A percentile compares a stretch with the other conserved stretches of the same genome.
phyloP scores from a whole-genome alignment of 2,888 invertebrate genomes.

The Chloromyia formosa region DNA sequence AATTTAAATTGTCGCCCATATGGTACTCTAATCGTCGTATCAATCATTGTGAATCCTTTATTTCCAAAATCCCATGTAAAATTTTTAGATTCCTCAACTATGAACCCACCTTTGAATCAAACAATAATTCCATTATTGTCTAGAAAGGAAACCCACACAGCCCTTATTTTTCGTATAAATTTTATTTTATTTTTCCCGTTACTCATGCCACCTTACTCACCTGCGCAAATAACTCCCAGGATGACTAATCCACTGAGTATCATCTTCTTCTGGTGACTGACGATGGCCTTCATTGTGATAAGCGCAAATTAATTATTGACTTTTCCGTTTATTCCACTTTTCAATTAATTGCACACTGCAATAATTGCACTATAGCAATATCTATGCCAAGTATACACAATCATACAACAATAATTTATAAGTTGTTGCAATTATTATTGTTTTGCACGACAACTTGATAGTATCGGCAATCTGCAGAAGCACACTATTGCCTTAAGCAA shows the following conservation, averaged over 20 bases:
- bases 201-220: slow-evolving; percentile 22
- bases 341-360: slow-evolving; percentile 29
- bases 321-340: slow-evolving; percentile 36
- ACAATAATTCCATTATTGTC: too few species aligned
- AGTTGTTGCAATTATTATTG: not conserved
- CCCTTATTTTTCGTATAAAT: too few species aligned
- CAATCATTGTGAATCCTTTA: too few species aligned
- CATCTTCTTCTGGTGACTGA: slow-evolving; percentile 18
- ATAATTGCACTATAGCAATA: not conserved
- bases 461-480: not conserved
- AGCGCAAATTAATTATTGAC: not conserved
- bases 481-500: not conserved
- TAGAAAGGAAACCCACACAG: too few species aligned
- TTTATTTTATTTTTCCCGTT: not conserved
- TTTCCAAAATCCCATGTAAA: too few species aligned
- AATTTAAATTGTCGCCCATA: too few species aligned
- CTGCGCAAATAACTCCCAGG: slow-evolving; percentile 32
- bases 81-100: too few species aligned
- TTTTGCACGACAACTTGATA: not conserved
- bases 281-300: slow-evolving; percentile 20
- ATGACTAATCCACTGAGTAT: slow-evolving; percentile 34
- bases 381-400: not conserved
- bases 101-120: too few species aligned
- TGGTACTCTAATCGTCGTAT: too few species aligned
- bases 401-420: not conserved